phyloP scores from a whole-genome alignment of 1,140 invertebrate genomes.

The Rhopalosiphum maidis region DNA sequence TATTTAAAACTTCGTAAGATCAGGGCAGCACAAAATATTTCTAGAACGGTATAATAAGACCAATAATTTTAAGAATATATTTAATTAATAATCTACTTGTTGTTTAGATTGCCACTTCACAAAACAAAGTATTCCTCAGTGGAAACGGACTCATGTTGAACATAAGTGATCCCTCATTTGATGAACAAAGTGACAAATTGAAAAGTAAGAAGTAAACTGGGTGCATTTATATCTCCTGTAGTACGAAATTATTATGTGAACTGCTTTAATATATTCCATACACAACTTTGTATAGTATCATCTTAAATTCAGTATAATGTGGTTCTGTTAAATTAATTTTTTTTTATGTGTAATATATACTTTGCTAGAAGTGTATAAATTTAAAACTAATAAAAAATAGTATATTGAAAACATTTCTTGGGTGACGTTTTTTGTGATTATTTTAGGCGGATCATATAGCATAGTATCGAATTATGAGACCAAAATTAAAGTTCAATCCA shows the following conservation, averaged over 20 bases:
- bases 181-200: conserved; percentile 83
- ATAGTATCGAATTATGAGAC: conserved; percentile 34
- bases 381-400: conserved; percentile 47
- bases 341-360: not conserved
- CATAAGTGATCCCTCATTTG: conserved; percentile 92
- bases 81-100: conserved; percentile 58
- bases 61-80: not conserved
- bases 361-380: not conserved
- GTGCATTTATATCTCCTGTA: conserved; percentile 36
- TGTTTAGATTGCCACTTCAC: conserved; percentile 86
- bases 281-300: conserved; percentile 35
- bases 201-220: conserved; percentile 58
- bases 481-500: conserved; percentile 39
- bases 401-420: not conserved
- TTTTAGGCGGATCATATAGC: conserved; percentile 48
- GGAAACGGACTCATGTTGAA: conserved; percentile 96
- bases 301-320: not conserved
- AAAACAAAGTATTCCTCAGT: conserved; percentile 94
- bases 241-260: conserved; percentile 40
- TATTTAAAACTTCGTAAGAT: conserved; percentile 98
- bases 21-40: conserved; percentile 95
- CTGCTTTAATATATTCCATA: conserved; percentile 46
- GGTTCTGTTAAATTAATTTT: not conserved
- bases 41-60: conserved; percentile 81
- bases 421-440: conserved; percentile 46